Conservation (phyloP, 2,797 vertebrate species). For the Xenops minutus region DNA sequence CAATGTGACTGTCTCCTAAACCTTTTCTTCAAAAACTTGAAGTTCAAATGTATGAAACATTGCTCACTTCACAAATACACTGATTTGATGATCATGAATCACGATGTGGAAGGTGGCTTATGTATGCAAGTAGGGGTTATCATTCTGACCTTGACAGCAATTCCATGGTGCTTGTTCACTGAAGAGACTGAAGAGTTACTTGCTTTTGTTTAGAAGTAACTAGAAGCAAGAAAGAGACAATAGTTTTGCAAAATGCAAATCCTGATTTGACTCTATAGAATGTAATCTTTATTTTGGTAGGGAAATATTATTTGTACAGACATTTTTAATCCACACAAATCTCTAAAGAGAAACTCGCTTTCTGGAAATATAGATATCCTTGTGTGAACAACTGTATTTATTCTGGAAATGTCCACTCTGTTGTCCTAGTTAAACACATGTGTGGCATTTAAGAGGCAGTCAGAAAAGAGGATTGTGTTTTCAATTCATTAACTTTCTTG, state of each 20-base stretch:
- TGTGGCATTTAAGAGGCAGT: background rate
- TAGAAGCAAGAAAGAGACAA: background rate
- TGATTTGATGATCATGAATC: background rate
- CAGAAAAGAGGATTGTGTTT: background rate
- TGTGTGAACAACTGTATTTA: slow-evolving; percentile 55
- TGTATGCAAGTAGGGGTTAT: background rate
- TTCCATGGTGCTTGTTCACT: background rate
- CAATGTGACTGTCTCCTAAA: background rate
- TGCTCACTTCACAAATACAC: background rate
- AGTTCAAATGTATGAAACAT: background rate
- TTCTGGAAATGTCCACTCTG: background rate
- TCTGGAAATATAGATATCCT: background rate
- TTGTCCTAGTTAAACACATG: background rate
- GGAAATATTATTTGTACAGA: background rate
- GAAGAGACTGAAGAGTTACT: background rate
- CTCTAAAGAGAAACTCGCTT: background rate
- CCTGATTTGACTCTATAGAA: background rate
- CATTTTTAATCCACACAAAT: background rate
- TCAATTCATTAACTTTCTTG: background rate
- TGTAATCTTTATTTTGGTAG: background rate
- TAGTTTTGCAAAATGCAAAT: background rate
- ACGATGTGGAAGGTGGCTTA: background rate
- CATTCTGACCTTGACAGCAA: background rate
- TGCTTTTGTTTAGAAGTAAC: background rate
- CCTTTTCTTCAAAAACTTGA: background rate